These are phyloP conservation scores for Sarcophaga subvicina DNA, from an alignment of 2,888 invertebrate genomes.

Conservation along the genomic window DNA sequence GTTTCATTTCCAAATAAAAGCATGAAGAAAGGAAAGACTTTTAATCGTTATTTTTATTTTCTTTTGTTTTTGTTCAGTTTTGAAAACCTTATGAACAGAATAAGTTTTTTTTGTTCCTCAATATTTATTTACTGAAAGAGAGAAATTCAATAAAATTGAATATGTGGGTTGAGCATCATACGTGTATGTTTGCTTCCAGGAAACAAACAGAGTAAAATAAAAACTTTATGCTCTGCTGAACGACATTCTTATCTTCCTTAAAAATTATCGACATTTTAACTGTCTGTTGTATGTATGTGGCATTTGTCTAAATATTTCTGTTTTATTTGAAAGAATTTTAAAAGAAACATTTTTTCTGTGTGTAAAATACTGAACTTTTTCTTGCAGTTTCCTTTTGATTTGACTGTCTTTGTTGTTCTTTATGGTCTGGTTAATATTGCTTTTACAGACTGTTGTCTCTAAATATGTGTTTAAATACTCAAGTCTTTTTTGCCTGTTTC, in stretches of 20 bases:
- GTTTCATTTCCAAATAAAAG: too few species aligned
- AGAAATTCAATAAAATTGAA: slow-evolving; percentile 27
- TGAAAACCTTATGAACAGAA: too few species aligned
- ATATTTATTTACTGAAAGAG: slow-evolving; percentile 12
- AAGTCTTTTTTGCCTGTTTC: background rate
- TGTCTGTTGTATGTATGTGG: slow-evolving; percentile 21
- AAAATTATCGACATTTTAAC: slow-evolving; percentile 11
- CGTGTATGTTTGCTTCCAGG: background rate
- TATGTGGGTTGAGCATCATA: slow-evolving; percentile 1
- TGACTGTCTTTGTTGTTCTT: background rate
- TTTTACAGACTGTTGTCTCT: background rate
- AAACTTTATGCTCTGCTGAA: slow-evolving; percentile 50
- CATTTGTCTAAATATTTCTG: background rate
- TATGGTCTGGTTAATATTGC: slow-evolving; percentile 34
- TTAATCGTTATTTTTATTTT: slow-evolving; percentile 5
- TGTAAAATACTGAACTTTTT: background rate
- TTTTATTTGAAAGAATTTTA: background rate
- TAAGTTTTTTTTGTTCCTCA: too few species aligned
- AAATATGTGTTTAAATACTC: background rate
- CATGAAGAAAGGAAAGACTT: background rate
- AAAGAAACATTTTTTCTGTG: slow-evolving; percentile 1
- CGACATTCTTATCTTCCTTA: slow-evolving; percentile 22
- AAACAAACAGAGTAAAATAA: slow-evolving; percentile 6
- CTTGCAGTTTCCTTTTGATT: slow-evolving; percentile 9
- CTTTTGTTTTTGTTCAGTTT: too few species aligned